phyloP scores from a whole-genome alignment of 2,113 vertebrate genomes.

The Varanus salvator region DNA sequence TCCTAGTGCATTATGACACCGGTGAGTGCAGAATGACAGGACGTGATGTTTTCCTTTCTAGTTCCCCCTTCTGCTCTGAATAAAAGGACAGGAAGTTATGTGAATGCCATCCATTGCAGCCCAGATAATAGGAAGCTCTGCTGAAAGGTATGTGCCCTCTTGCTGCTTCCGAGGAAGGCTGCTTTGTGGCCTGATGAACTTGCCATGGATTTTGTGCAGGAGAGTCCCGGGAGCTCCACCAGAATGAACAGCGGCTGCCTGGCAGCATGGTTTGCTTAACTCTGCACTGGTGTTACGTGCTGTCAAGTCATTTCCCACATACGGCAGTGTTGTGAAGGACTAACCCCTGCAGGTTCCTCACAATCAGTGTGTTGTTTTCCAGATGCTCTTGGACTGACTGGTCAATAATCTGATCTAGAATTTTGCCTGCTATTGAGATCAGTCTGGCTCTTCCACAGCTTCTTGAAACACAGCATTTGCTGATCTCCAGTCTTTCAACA shows the following conservation, averaged over 20 bases:
- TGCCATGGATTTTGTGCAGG: background rate
- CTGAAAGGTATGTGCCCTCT: background rate
- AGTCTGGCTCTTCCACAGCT: too few species aligned
- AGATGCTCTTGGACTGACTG: too few species aligned
- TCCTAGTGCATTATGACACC: constrained; percentile 83
- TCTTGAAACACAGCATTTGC: too few species aligned
- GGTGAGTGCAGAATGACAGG: constrained; percentile 65
- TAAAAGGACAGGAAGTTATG: background rate
- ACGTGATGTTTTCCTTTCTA: background rate
- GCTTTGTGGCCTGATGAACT: background rate
- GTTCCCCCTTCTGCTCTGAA: background rate
- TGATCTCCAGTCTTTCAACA: too few species aligned
- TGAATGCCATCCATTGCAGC: too few species aligned
- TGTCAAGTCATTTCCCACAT: too few species aligned
- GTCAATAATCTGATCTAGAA: too few species aligned
- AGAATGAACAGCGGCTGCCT: background rate
- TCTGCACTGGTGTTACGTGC: too few species aligned
- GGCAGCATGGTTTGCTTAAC: background rate
- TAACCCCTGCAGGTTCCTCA: too few species aligned
- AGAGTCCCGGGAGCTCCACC: background rate
- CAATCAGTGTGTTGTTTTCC: too few species aligned
- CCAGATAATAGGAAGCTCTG: background rate
- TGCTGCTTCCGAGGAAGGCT: background rate
- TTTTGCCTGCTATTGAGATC: too few species aligned
- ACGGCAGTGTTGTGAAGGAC: too few species aligned